phyloP scores from a whole-genome alignment of 1,140 invertebrate species.

The Drosophila kikkawai region DNA sequence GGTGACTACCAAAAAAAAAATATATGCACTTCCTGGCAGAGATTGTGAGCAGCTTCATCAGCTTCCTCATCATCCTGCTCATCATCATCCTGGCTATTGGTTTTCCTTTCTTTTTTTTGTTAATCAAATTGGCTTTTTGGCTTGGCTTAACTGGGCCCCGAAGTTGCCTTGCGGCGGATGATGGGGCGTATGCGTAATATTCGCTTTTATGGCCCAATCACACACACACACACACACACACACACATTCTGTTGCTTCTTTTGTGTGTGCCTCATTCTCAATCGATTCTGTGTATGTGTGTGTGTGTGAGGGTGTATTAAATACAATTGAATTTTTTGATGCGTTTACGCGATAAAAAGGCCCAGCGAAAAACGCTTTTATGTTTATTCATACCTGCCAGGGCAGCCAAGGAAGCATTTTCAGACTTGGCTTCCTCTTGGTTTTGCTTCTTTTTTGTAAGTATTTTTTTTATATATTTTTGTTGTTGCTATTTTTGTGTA shows the following conservation, averaged over 20 bases:
- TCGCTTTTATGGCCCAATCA: slow-evolving; percentile 57
- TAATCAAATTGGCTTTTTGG: slow-evolving; percentile 65
- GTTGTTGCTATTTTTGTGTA: background rate
- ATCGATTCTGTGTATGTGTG: slow-evolving; percentile 39
- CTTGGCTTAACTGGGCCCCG: slow-evolving; percentile 24
- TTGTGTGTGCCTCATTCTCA: slow-evolving; percentile 49
- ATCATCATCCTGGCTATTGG: slow-evolving; percentile 1
- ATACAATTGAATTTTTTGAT: slow-evolving; percentile 78
- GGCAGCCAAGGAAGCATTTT: slow-evolving; percentile 19
- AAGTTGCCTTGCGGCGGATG: slow-evolving; percentile 2
- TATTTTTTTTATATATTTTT: background rate
- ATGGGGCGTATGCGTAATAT: slow-evolving; percentile 71
- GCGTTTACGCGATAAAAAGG: slow-evolving; percentile 69
- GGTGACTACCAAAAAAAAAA: background rate
- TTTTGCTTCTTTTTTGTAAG: background rate
- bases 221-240: slow-evolving; percentile 17
- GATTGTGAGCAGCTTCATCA: slow-evolving; percentile 5
- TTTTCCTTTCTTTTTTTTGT: slow-evolving; percentile 28
- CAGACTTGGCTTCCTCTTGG: background rate
- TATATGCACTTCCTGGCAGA: slow-evolving; percentile 7
- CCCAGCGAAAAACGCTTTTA: slow-evolving; percentile 60
- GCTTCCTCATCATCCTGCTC: background rate
- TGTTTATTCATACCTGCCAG: slow-evolving; percentile 73
- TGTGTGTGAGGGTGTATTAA: slow-evolving; percentile 43
- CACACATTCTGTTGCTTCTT: slow-evolving; percentile 45